Conservation (phyloP, 2,888 invertebrate genomes). For the Axea sp. region DNA sequence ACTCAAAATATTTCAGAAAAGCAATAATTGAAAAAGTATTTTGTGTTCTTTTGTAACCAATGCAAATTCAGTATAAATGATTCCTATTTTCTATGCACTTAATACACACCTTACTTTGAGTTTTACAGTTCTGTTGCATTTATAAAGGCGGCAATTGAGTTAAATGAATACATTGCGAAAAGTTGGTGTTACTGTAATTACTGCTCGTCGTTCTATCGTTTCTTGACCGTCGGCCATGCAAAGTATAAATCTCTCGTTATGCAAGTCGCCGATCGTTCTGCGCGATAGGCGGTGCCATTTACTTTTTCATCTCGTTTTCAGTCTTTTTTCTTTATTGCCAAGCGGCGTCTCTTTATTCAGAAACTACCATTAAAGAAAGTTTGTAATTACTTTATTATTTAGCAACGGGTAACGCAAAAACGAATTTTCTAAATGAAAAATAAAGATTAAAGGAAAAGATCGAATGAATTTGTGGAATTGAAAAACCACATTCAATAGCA, state of each 20-base stretch:
- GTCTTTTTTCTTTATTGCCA: conserved; percentile 21
- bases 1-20: background rate
- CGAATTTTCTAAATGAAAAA: no score
- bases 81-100: background rate
- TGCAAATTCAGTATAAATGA: conserved; percentile 12
- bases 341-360: conserved; percentile 16
- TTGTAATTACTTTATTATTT: conserved; percentile 13
- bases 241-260: conserved; percentile 51
- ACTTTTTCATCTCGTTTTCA: conserved; percentile 48
- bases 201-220: conserved; percentile 34
- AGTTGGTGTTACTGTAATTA: conserved; percentile 47
- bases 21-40: background rate
- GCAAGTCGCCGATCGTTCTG: conserved; percentile 42
- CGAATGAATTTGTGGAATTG: no score
- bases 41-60: background rate
- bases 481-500: no score
- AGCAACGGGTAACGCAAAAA: background rate
- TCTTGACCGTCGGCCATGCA: conserved; percentile 53
- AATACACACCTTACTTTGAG: conserved; percentile 7
- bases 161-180: conserved; percentile 40
- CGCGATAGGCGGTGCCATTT: conserved; percentile 29
- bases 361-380: conserved; percentile 19
- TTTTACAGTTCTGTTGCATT: conserved; percentile 20
- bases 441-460: no score
- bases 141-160: conserved; percentile 28